Evolutionary conservation across 2,888 invertebrate genomes (phyloP), one percentile per base, ranked within the genome.

Genomic region (Notocelia uddmanniana): DNA sequence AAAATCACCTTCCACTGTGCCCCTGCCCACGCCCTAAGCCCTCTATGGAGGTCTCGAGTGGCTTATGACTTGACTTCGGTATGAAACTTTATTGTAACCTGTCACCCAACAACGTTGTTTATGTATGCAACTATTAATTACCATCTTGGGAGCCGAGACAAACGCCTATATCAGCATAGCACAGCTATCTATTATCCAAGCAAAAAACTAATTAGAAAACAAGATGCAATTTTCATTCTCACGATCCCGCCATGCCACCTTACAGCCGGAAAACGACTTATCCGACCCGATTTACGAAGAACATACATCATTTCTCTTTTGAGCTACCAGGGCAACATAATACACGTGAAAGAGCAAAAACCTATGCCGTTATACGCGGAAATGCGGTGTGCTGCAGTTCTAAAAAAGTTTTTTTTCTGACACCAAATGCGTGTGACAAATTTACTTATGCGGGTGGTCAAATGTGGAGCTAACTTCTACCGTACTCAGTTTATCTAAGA

Each of bases 131-230:
- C 52, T 21, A 59, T 71, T 71, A 71, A 71, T 71, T 70, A 64
- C 50, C 66, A 71, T 71, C 69, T 69, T 31, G 62, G 54, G 60
- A 69, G 23, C 41, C 59, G 60, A 68, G 60, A 68, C 59, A 68
- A 68, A 50, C 68, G 50, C 59, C 34, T 21, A 23, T 45, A 67
- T 13, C 37, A 52, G 55, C 69, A 55, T 45, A 60, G 34, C 52
- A 60, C 54, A 55, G 67, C 72, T 72, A 62, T 31, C 31, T 31
- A 31, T 31, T 31, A 31, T 60, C 31, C 59, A 57, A 55, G 55
- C 72, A 72, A 72, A 72, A 72, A 72, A 55, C 68, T 72, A 72
- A 72, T 72, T 72, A 72, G 72, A 72, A 72, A 72, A 68, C 72
- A 72, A 72, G 62, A 67, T 72, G 72, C 72, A 72, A 62, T 68